A percentile compares a stretch with the other conserved stretches of the same genome.
These are phyloP conservation scores for Fulica atra DNA, from an alignment of 2,113 vertebrate species.

Conservation along the genomic window DNA sequence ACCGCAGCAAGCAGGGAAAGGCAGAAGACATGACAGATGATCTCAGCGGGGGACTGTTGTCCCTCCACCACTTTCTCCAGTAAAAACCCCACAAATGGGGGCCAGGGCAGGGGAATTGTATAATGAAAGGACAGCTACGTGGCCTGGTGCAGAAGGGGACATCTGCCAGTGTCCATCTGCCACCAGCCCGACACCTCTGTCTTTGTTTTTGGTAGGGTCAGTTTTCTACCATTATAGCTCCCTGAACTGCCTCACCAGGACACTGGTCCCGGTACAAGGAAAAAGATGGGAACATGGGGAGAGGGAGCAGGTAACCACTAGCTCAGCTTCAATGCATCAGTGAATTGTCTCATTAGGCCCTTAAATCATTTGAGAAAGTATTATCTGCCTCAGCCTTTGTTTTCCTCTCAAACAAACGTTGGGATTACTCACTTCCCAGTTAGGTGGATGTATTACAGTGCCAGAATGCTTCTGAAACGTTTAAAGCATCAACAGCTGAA, in stretches of 20 bases:
- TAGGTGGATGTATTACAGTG: background rate
- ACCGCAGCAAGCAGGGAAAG: conserved; percentile 24
- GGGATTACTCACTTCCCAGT: background rate
- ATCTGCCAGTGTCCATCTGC: conserved; percentile 62
- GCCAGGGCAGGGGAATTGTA: no score
- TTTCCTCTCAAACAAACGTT: background rate
- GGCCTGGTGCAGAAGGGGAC: conserved; percentile 41
- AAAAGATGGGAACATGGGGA: background rate
- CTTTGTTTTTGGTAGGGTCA: conserved; percentile 39
- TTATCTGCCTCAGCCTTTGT: conserved; percentile 34
- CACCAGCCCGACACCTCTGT: background rate
- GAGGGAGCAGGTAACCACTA: conserved; percentile 13
- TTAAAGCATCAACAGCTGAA: background rate
- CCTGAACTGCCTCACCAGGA: conserved; percentile 37
- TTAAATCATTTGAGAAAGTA: background rate
- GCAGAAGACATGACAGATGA: conserved; percentile 59
- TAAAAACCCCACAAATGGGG: background rate
- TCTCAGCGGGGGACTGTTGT: conserved; percentile 34
- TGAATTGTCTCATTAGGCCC: background rate
- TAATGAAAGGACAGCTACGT: background rate
- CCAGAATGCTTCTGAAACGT: background rate
- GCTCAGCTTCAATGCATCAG: background rate
- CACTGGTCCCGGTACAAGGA: background rate
- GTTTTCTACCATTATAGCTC: background rate
- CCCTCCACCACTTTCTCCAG: background rate